phyloP scores from a whole-genome alignment of 2,797 vertebrate species.

The Borostomias antarcticus region DNA sequence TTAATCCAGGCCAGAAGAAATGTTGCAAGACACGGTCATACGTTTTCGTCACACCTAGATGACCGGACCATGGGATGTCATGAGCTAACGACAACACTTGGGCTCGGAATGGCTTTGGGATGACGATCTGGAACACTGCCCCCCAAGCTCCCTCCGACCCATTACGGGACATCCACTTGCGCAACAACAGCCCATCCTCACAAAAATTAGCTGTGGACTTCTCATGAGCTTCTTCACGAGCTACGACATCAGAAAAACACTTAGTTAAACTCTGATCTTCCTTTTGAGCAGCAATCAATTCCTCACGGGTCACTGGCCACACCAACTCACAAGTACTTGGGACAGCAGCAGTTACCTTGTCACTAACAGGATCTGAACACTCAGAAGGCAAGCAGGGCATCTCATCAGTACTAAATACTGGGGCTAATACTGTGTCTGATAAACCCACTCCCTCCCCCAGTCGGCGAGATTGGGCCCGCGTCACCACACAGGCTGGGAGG shows the following conservation, averaged over 20 bases:
- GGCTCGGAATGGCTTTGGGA: not conserved
- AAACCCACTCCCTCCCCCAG: not conserved
- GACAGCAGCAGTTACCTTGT: too few species aligned
- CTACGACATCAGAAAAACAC: not conserved
- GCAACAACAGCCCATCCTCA: not conserved
- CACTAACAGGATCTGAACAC: too few species aligned
- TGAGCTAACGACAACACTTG: not conserved
- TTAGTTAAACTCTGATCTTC: not conserved
- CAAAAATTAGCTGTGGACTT: not conserved
- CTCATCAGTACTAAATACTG: not conserved
- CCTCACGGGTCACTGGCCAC: too few species aligned
- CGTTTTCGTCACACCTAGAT: not conserved
- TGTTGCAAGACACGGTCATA: not conserved
- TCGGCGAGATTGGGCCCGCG: not conserved
- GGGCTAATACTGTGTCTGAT: not conserved
- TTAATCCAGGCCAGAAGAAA: conserved; percentile 3
- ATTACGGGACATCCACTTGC: not conserved
- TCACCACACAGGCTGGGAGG: conserved; percentile 1
- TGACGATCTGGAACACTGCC: not conserved
- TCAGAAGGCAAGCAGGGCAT: not conserved
- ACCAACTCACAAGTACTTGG: not conserved
- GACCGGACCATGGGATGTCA: not conserved
- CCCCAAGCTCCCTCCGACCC: not conserved
- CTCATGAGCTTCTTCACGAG: not conserved
- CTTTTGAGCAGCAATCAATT: too few species aligned